Conservation (phyloP, 2,113 vertebrate genomes). For the Anseranas semipalmata region DNA sequence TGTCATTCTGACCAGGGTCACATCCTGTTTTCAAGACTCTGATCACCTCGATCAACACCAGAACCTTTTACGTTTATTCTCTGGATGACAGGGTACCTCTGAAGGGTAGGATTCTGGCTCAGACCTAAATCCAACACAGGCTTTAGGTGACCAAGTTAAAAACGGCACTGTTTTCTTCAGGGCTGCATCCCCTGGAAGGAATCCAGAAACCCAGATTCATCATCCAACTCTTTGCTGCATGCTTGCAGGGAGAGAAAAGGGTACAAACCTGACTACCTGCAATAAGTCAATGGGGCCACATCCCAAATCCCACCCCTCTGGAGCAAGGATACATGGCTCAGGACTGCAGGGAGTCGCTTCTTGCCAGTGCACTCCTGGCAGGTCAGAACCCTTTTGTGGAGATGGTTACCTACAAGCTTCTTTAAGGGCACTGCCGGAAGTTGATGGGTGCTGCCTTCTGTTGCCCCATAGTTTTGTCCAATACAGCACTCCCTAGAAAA, state of each 20-base stretch:
- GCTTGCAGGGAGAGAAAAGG: not conserved
- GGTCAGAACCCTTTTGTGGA: not conserved
- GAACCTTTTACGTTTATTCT: not conserved
- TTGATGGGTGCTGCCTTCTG: not conserved
- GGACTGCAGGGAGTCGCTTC: not conserved
- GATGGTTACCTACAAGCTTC: not conserved
- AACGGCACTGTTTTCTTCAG: not conserved
- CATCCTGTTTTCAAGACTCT: not conserved
- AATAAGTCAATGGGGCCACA: not conserved
- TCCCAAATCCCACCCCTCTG: not conserved
- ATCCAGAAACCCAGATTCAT: not conserved
- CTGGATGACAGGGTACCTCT: not conserved
- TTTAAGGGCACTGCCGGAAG: not conserved
- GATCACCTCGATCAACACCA: not conserved
- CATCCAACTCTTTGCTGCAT: not conserved
- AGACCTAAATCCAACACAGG: not conserved
- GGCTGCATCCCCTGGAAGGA: not conserved
- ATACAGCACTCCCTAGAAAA: not conserved
- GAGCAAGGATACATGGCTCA: not conserved
- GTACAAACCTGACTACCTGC: not conserved
- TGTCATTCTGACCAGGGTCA: not conserved
- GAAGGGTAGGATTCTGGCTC: not conserved
- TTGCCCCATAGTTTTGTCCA: not conserved
- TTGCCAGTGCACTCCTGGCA: not conserved
- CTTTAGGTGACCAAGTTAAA: not conserved